These are phyloP conservation scores for Oncorhynchus masou DNA, from an alignment of 2,113 vertebrate genomes.

Conservation along the genomic window DNA sequence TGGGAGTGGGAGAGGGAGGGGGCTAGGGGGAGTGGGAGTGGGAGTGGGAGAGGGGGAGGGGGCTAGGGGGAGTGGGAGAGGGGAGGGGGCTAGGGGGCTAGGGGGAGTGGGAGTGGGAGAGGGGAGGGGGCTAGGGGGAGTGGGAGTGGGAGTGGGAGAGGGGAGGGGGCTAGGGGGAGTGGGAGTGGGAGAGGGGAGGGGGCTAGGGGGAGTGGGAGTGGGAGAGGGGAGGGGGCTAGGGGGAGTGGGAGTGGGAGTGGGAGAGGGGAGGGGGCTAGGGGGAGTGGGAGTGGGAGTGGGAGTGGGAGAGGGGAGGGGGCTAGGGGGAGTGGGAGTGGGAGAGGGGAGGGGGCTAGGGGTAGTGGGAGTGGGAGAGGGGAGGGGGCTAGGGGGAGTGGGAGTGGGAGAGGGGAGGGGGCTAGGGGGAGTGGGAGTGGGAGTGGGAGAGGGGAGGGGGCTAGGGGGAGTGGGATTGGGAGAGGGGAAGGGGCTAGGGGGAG, in stretches of 20 bases:
- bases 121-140: constrained; percentile 26
- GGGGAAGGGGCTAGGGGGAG: constrained; percentile 26
- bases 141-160: no score
- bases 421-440: no score
- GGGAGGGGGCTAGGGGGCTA: no score
- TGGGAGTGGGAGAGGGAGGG: constrained; percentile 35
- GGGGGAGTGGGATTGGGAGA: constrained; percentile 25
- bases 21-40: constrained; percentile 19
- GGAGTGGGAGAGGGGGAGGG: constrained; percentile 33
- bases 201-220: constrained; percentile 19
- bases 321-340: constrained; percentile 17
- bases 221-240: constrained; percentile 26
- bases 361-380: no score
- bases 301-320: constrained; percentile 31
- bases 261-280: constrained; percentile 28
- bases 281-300: no score
- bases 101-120: no score
- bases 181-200: constrained; percentile 33
- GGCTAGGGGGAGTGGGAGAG: constrained; percentile 19
- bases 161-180: constrained; percentile 27
- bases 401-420: constrained; percentile 30
- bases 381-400: constrained; percentile 21
- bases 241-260: no score
- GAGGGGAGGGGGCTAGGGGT: constrained; percentile 29
- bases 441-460: constrained; percentile 29